phyloP scores from a whole-genome alignment of 2,888 invertebrate genomes.

The Lepeophtheirus nordmannii region DNA sequence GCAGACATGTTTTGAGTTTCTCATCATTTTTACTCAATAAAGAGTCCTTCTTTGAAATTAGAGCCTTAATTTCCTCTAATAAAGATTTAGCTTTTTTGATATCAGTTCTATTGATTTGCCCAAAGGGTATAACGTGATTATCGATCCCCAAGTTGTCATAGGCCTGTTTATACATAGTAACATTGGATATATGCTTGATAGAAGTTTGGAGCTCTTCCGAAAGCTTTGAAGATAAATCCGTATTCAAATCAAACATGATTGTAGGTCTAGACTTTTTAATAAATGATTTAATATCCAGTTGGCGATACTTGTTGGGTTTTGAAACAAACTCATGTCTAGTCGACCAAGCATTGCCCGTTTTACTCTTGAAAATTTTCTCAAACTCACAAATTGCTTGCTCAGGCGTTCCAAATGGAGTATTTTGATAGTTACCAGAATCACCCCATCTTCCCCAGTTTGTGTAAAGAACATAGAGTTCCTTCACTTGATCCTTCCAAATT shows the following conservation, averaged over 20 bases:
- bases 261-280: slow-evolving; percentile 28
- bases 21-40: slow-evolving; percentile 23
- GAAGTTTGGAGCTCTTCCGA: slow-evolving; percentile 32
- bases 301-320: slow-evolving; percentile 37
- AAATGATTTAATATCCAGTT: slow-evolving; percentile 34
- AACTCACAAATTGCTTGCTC: slow-evolving; percentile 39
- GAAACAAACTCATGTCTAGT: slow-evolving; percentile 30
- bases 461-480: slow-evolving; percentile 39
- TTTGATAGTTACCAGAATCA: slow-evolving; percentile 37
- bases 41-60: slow-evolving; percentile 31
- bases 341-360: slow-evolving; percentile 39
- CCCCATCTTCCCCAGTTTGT: slow-evolving; percentile 43
- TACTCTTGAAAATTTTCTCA: slow-evolving; percentile 38
- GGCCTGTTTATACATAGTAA: slow-evolving; percentile 25
- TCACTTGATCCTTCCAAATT: slow-evolving; percentile 32
- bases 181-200: slow-evolving; percentile 35
- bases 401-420: slow-evolving; percentile 36
- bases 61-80: slow-evolving; percentile 33
- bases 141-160: slow-evolving; percentile 25
- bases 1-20: slow-evolving; percentile 15
- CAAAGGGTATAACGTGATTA: slow-evolving; percentile 25
- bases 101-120: slow-evolving; percentile 7
- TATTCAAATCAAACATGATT: slow-evolving; percentile 32
- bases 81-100: slow-evolving; percentile 31
- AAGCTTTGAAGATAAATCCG: slow-evolving; percentile 33